Evolutionary conservation across 2,888 invertebrate genomes (phyloP).

Genomic region (Apotomis turbidana): DNA sequence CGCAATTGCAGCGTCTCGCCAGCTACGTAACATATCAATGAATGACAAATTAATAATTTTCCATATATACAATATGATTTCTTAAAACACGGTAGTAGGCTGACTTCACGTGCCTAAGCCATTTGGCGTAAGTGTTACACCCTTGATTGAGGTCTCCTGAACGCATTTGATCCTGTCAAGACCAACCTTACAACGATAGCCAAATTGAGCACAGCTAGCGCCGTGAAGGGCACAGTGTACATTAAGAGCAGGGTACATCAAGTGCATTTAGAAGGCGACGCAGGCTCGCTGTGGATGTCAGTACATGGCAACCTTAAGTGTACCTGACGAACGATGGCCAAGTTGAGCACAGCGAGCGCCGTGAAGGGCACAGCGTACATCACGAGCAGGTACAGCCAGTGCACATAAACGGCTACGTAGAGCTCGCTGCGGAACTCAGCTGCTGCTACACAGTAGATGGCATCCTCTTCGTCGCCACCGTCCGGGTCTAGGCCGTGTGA

Average conservation of each 20-base stretch:
- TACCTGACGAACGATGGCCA: slow-evolving; percentile 92
- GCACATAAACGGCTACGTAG: slow-evolving; percentile 94
- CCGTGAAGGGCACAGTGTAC: slow-evolving; percentile 95
- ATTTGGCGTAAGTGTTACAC: too few relatives aligned
- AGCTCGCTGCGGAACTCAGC: slow-evolving; percentile 87
- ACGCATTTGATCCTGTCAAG: too few relatives aligned
- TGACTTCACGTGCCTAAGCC: too few relatives aligned
- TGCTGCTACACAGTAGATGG: slow-evolving; percentile 88
- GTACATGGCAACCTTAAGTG: slow-evolving; percentile 43
- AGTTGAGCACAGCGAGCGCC: slow-evolving; percentile 94
- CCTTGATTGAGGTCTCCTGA: too few relatives aligned
- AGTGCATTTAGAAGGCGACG: slow-evolving; percentile 94
- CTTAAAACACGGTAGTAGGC: too few relatives aligned
- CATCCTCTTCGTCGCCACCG: slow-evolving; percentile 80
- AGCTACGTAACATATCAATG: too few relatives aligned
- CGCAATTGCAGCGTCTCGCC: too few relatives aligned
- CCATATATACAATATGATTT: too few relatives aligned
- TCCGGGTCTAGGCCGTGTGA: slow-evolving; percentile 62
- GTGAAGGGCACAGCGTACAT: slow-evolving; percentile 97
- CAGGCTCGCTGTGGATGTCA: slow-evolving; percentile 89
- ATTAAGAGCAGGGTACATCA: slow-evolving; percentile 96
- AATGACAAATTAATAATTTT: too few relatives aligned
- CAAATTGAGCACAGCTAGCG: slow-evolving; percentile 94
- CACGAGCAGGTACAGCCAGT: slow-evolving; percentile 97
- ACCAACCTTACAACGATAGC: slow-evolving; percentile 90